Evolutionary conservation across 2,797 vertebrate genomes (phyloP), one percentile per base, ranked within the genome.

Genomic region (Pseudotriccus pelzelni): DNA sequence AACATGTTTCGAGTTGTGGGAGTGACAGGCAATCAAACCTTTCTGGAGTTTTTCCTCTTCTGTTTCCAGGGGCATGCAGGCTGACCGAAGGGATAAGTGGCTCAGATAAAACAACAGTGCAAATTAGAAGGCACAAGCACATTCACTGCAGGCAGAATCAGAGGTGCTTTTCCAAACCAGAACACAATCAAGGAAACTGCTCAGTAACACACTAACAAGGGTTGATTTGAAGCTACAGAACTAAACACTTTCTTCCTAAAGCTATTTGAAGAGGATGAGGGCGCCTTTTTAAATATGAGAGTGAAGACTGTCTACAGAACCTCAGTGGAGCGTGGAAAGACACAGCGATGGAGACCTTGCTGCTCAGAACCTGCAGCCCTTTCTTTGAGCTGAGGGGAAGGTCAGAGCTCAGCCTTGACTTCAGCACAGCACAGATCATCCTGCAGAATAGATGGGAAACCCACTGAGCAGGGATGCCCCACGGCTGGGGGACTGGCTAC

Each of bases 401-500:
- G 52, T 49, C 20, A 70, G 72, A 67, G 34, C 46, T 70, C 28
- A 19, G 39, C 46, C 39, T 63, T 75, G n/a, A 11, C 47, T 30
- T 56, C 9, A 62, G 62, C 46, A 46, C 22, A 49, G 37, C 39
- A 13, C 5, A 12, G 43, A 24, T 34, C 7, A 0, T 37, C 23
- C 12, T 37, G 46, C 82, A 76, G 39, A 43, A 20, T 0, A n/a
- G 76, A 28, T 6, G 63, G 72, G 18, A 62, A 63, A 9, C 3
- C 39, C 60, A 1, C 0, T 18, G 44, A 34, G 80, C 27, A 28
- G 41, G 55, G 39, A 36, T 4, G 6, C 19, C 1, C 2, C 46
- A 5, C 1, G 0, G 6, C 14, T 21, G 30, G 27, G 66, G 28
- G 4, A 60, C 25, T 32, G 6, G 1, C 39, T 58, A 8, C 16